Evolutionary conservation across 2,797 vertebrate genomes (phyloP).

Genomic region (Onychomys arenicola): DNA sequence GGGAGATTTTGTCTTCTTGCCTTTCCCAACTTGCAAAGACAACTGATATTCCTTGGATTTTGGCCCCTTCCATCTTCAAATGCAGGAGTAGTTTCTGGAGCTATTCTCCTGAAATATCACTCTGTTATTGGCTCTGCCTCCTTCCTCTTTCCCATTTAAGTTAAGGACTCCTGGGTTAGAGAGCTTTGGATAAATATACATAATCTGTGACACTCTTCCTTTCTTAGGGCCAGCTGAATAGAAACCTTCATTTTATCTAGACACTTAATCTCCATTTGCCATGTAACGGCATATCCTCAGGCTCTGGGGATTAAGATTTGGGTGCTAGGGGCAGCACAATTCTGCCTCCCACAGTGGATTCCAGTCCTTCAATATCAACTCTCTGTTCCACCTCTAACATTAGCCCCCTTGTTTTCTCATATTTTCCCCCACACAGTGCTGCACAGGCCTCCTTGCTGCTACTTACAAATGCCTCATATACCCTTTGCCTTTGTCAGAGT

Average conservation of each 20-base stretch:
- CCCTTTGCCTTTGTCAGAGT: neutral
- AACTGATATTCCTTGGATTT: neutral
- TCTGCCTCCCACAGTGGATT: neutral
- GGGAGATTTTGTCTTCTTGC: neutral
- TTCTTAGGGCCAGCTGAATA: neutral
- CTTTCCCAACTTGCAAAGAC: neutral
- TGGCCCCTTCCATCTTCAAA: neutral
- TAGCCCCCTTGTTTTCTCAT: rapidly evolving
- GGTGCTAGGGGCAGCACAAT: rapidly evolving
- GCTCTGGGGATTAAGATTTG: neutral
- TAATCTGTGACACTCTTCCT: neutral
- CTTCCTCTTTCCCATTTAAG: neutral
- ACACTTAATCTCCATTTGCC: neutral
- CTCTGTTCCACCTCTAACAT: neutral
- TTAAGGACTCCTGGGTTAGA: neutral
- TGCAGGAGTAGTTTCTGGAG: rapidly evolving
- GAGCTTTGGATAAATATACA: neutral
- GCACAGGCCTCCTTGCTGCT: neutral
- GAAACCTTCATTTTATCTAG: neutral
- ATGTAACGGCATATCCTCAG: neutral
- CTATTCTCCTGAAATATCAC: neutral
- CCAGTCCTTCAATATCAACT: neutral
- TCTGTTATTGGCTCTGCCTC: neutral
- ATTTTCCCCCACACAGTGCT: rapidly evolving
- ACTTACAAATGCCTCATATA: neutral